Base-by-base conservation (phyloP, 2,113 vertebrate species). In the Sorex araneus region DNA sequence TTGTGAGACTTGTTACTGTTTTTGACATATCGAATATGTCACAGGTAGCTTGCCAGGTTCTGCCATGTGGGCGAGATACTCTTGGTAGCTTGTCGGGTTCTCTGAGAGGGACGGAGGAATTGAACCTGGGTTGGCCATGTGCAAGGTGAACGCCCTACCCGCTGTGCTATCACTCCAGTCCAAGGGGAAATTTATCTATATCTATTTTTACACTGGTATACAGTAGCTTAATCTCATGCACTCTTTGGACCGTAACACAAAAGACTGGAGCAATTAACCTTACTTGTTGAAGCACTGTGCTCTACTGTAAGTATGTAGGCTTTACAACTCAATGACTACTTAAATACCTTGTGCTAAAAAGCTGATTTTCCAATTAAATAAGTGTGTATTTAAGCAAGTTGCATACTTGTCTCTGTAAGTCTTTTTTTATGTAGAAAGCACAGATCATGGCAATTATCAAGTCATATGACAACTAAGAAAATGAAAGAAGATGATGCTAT, bases 181-280 rank as follows among this genome's bases (percentile, higher is more conserved):
- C 60, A 63, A 63, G 40, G 7, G n/a, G 50, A n/a, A 36, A 57
- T 82, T 3, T 82, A 4, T 76, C 84, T 89, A 19, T 57, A 69
- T 73, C 18, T 32, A 28, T 87, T 19, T 94, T 92, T 90, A 81
- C 96, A 84, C 97, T 97, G 77, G 96, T 75, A 19, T n/a, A 64
- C 71, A 93, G 43, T 80, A 47, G 12, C 36, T 89, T 84, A 77
- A 94, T 76, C 25, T 92, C 34, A 66, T 84, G 21, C 2, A 71
- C n/a, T 75, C 64, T 78, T 91, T 36, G 75, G 8, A 50, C 70
- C 34, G 34, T 36, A n/a, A 76, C 25, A 45, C 21, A 87, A 86
- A 57, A 67, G 57, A 32, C 23, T 93, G 47, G 57, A 50, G 43
- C n/a, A 87, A 47, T 40, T 82, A 82, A 66, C 9, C 27, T 5